Evolutionary conservation across 2,888 invertebrate species (phyloP).

Genomic region (Phymatocera aterrima): DNA sequence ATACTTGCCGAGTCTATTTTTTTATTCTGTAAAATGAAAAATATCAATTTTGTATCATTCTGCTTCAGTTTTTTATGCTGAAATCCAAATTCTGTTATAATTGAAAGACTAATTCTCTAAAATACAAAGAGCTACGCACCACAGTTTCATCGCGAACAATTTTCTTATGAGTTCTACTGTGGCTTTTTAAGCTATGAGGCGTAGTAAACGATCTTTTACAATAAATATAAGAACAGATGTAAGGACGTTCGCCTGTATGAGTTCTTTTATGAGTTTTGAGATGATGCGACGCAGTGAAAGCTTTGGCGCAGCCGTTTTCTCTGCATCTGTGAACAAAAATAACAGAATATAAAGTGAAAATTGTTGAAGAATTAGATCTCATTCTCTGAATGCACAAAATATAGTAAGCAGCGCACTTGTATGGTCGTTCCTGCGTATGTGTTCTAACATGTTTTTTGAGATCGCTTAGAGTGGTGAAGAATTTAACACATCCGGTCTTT

Average conservation of each 20-base stretch:
- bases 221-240: slow-evolving; percentile 81
- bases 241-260: slow-evolving; percentile 89
- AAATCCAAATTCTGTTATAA: no score
- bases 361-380: not conserved
- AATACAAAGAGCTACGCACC: slow-evolving; percentile 55
- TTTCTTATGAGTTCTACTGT: slow-evolving; percentile 85
- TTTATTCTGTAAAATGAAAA: slow-evolving; percentile 26
- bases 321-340: slow-evolving; percentile 80
- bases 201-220: slow-evolving; percentile 90
- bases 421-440: slow-evolving; percentile 93
- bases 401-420: slow-evolving; percentile 80
- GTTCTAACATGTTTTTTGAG: slow-evolving; percentile 95
- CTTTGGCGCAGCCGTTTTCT: slow-evolving; percentile 91
- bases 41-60: not conserved
- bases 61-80: no score
- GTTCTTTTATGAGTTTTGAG: slow-evolving; percentile 93
- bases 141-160: slow-evolving; percentile 55
- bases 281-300: slow-evolving; percentile 96
- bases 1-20: slow-evolving; percentile 36
- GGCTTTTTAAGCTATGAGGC: slow-evolving; percentile 89
- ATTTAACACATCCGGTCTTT: slow-evolving; percentile 88
- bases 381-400: not conserved
- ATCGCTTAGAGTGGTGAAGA: slow-evolving; percentile 95
- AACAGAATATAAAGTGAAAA: no score
- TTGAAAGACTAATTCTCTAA: not conserved